These are phyloP conservation scores for Channa argus DNA, from an alignment of 2,113 vertebrate genomes.

Conservation along the genomic window DNA sequence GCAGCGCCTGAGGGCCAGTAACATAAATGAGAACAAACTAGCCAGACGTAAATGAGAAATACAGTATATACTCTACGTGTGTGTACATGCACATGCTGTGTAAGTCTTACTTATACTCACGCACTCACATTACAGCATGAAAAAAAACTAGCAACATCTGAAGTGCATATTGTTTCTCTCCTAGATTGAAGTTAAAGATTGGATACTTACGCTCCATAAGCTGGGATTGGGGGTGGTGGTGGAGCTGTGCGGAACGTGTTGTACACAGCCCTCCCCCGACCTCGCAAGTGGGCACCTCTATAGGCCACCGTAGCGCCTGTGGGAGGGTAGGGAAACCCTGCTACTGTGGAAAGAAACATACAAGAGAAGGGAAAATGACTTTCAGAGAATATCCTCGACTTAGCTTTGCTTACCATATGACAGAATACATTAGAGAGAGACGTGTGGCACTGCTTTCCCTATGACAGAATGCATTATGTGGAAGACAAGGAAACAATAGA, in stretches of 20 bases:
- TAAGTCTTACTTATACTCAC: no score
- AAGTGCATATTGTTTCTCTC: no score
- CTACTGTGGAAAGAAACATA: slow-evolving; percentile 83
- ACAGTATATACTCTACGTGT: background rate
- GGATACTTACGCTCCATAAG: slow-evolving; percentile 94
- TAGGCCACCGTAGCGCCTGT: slow-evolving; percentile 93
- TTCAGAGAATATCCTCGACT: slow-evolving; percentile 64
- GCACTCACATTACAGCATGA: background rate
- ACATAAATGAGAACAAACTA: no score
- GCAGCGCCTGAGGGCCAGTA: background rate
- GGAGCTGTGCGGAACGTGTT: slow-evolving; percentile 94
- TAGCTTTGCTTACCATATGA: slow-evolving; percentile 79
- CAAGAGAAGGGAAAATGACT: slow-evolving; percentile 49
- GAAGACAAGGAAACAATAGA: slow-evolving; percentile 80
- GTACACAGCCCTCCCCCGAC: slow-evolving; percentile 92
- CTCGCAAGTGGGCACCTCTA: slow-evolving; percentile 92
- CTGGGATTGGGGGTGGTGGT: slow-evolving; percentile 91
- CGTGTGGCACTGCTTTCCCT: slow-evolving; percentile 68
- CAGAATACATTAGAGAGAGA: slow-evolving; percentile 77
- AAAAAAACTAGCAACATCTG: no score
- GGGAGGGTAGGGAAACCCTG: slow-evolving; percentile 94
- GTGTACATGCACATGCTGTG: background rate
- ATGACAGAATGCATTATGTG: slow-evolving; percentile 81
- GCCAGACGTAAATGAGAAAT: background rate
- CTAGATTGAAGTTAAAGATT: background rate